Conservation (phyloP, 1,140 invertebrate genomes). For the Thaumatotibia leucotreta region DNA sequence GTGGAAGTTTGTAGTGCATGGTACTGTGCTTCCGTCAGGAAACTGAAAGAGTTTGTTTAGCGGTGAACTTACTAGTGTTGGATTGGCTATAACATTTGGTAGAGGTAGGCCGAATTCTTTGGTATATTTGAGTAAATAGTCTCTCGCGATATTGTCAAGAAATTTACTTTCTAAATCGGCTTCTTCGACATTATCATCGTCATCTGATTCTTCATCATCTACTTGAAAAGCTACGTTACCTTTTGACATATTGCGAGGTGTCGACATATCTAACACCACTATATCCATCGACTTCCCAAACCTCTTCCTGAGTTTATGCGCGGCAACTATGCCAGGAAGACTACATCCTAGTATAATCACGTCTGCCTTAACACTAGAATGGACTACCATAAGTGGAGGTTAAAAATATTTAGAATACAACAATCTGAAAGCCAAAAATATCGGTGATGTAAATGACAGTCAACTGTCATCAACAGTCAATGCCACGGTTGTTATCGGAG, state of each 20-base stretch:
- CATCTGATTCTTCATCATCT: constrained; percentile 19
- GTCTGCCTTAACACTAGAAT: constrained; percentile 42
- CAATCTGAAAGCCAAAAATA: neutral
- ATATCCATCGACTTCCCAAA: constrained; percentile 65
- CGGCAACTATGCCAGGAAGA: constrained; percentile 61
- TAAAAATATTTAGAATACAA: neutral
- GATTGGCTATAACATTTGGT: constrained; percentile 41
- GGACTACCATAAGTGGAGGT: neutral
- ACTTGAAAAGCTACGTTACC: constrained; percentile 48
- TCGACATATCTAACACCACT: constrained; percentile 49
- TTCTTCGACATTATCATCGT: neutral
- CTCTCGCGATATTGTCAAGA: constrained; percentile 26
- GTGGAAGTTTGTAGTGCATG: constrained; percentile 43
- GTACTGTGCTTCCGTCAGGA: constrained; percentile 39
- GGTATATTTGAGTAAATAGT: constrained; percentile 39
- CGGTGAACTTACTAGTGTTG: constrained; percentile 25
- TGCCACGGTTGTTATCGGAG: too few relatives aligned
- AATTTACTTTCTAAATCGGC: neutral
- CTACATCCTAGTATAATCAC: constrained; percentile 64
- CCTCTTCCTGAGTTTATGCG: constrained; percentile 57
- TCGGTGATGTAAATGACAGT: neutral
- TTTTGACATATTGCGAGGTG: constrained; percentile 25
- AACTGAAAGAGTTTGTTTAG: constrained; percentile 59
- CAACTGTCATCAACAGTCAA: neutral
- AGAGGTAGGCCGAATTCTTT: constrained; percentile 53